A percentile compares a stretch with the other conserved stretches of the same genome.
Conservation (phyloP, 1,140 invertebrate species). For the Periplaneta americana region DNA sequence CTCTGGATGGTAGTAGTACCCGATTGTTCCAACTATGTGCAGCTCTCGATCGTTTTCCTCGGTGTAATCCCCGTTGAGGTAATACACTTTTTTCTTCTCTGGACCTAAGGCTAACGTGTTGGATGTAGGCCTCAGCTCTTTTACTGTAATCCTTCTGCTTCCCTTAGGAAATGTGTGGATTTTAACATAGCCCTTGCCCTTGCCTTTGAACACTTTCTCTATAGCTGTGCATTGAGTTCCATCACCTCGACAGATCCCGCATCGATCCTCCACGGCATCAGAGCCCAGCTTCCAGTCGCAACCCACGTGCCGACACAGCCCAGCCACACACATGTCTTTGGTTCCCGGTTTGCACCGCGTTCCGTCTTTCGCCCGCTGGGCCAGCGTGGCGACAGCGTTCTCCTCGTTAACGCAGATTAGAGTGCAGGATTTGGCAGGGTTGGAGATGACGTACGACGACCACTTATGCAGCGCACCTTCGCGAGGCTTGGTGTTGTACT, state of each 20-base stretch:
- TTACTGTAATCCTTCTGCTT: constrained; percentile 34
- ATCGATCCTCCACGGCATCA: constrained; percentile 56
- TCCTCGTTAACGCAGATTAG: constrained; percentile 50
- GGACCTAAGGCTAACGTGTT: constrained; percentile 39
- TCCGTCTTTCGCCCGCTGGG: constrained; percentile 42
- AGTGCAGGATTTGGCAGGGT: constrained; percentile 42
- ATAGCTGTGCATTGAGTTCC: constrained; percentile 52
- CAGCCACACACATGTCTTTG: constrained; percentile 49
- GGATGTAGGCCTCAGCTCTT: constrained; percentile 31
- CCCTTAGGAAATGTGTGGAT: constrained; percentile 39
- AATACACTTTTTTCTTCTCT: constrained; percentile 33
- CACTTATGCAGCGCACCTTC: constrained; percentile 40
- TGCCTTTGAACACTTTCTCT: constrained; percentile 32
- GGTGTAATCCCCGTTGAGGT: constrained; percentile 40
- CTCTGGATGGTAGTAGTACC: constrained; percentile 39
- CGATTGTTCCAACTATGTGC: constrained; percentile 33
- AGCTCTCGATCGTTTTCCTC: constrained; percentile 33
- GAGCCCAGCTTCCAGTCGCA: constrained; percentile 63
- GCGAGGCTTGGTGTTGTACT: constrained; percentile 42
- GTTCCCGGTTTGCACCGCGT: constrained; percentile 52
- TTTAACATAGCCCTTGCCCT: constrained; percentile 34
- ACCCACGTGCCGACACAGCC: constrained; percentile 50
- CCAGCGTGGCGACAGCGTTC: constrained; percentile 36
- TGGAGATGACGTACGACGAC: constrained; percentile 38
- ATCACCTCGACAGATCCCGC: constrained; percentile 64